Conservation (phyloP, 2,113 vertebrate genomes). For the Tringa solitaria region DNA sequence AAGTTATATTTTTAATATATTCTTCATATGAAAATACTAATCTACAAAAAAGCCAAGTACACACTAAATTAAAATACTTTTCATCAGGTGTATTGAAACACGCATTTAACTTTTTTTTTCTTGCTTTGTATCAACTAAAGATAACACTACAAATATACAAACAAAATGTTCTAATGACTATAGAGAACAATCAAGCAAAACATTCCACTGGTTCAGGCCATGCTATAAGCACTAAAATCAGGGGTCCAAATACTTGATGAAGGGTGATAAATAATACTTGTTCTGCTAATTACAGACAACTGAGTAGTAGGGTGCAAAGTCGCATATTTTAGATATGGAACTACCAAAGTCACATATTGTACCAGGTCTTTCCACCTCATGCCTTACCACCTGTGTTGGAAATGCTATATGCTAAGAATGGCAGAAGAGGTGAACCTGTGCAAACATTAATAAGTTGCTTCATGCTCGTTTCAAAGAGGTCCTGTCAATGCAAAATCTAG, state of each 20-base stretch:
- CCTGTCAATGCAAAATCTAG: background rate
- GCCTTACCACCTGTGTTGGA: background rate
- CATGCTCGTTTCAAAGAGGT: background rate
- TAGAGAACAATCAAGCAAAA: background rate
- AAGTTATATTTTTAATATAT: background rate
- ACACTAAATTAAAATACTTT: background rate
- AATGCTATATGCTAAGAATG: background rate
- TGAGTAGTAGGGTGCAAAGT: background rate
- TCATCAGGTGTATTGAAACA: background rate
- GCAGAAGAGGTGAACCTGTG: background rate
- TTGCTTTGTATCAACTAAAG: background rate
- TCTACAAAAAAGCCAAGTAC: background rate
- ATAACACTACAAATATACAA: background rate
- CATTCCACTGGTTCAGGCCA: background rate
- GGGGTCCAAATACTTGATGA: background rate
- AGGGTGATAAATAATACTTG: background rate
- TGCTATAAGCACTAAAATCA: background rate
- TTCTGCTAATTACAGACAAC: background rate
- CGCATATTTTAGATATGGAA: background rate
- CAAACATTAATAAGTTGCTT: background rate
- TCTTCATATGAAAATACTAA: background rate
- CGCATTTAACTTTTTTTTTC: background rate
- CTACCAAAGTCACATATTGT: background rate
- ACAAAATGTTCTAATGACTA: background rate
- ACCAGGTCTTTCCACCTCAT: background rate